Evolutionary conservation across 2,113 vertebrate species (phyloP).

Genomic region (Haliaeetus leucogaster): DNA sequence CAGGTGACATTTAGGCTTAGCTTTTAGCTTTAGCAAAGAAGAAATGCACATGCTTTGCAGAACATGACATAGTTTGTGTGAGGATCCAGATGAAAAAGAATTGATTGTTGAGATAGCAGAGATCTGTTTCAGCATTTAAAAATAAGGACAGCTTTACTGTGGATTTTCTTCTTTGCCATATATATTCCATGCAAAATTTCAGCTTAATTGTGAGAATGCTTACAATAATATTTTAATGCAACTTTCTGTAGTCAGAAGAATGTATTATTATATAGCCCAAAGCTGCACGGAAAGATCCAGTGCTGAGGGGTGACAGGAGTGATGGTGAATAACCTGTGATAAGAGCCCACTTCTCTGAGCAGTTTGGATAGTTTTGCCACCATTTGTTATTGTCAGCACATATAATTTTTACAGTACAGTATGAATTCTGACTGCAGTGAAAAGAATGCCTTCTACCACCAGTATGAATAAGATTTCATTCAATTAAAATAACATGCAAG

Average conservation of each 20-base stretch:
- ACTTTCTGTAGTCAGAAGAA: constrained; percentile 43
- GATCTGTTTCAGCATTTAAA: constrained; percentile 15
- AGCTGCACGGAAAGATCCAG: neutral
- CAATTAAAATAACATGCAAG: constrained; percentile 53
- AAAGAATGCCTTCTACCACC: constrained; percentile 49
- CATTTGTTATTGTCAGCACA: constrained; percentile 55
- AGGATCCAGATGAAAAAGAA: neutral
- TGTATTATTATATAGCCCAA: constrained; percentile 27
- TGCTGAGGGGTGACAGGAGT: neutral
- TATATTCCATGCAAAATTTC: constrained; percentile 14
- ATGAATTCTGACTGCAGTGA: constrained; percentile 59
- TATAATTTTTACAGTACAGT: constrained; percentile 61
- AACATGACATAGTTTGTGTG: neutral
- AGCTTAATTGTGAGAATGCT: constrained; percentile 53
- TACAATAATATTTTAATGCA: constrained; percentile 60
- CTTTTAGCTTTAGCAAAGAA: constrained; percentile 17
- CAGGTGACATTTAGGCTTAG: neutral
- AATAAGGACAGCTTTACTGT: constrained; percentile 13
- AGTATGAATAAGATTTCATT: constrained; percentile 60
- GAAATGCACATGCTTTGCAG: neutral
- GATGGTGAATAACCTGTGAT: constrained; percentile 50
- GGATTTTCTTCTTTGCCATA: neutral
- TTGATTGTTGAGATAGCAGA: neutral
- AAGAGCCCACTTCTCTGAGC: constrained; percentile 39
- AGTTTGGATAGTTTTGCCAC: constrained; percentile 56